Conservation (phyloP, 2,113 vertebrate genomes). For the Aspiorhynchus laticeps region DNA sequence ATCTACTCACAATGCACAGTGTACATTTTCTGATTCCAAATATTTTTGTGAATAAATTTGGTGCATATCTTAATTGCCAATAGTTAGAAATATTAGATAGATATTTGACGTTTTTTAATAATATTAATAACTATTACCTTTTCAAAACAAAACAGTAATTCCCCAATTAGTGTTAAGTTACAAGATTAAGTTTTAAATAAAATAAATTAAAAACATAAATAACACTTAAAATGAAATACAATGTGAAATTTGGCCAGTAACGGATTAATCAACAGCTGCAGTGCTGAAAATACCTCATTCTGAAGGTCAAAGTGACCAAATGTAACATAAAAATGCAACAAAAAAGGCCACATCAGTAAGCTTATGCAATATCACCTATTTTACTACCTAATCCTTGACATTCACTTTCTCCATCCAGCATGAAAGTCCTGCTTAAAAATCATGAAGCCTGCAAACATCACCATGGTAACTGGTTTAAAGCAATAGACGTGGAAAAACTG, state of each 20-base stretch:
- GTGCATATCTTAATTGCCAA: not conserved
- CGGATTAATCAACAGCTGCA: not conserved
- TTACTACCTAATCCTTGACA: conserved; percentile 65
- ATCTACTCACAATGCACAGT: not conserved
- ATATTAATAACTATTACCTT: not conserved
- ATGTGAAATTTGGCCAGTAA: not conserved
- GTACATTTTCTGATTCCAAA: not conserved
- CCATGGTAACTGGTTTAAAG: conserved; percentile 73
- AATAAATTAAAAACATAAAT: not conserved
- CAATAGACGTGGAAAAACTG: conserved; percentile 59
- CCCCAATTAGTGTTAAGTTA: not conserved
- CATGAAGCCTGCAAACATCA: conserved; percentile 64
- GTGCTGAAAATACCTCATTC: not conserved
- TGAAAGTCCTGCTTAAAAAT: conserved; percentile 71
- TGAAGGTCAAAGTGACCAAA: not conserved
- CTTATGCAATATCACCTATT: conserved; percentile 15
- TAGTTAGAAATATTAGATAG: not conserved
- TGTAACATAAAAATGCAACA: not conserved
- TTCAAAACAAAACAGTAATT: not conserved
- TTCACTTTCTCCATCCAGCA: conserved; percentile 57
- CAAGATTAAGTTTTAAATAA: not conserved
- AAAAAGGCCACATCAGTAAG: not conserved
- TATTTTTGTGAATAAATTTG: not conserved
- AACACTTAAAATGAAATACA: not conserved
- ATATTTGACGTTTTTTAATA: not conserved